A percentile compares a stretch with the other conserved stretches of the same genome.
Evolutionary conservation across 2,113 vertebrate species (phyloP).

Genomic region (Eurypyga helias): DNA sequence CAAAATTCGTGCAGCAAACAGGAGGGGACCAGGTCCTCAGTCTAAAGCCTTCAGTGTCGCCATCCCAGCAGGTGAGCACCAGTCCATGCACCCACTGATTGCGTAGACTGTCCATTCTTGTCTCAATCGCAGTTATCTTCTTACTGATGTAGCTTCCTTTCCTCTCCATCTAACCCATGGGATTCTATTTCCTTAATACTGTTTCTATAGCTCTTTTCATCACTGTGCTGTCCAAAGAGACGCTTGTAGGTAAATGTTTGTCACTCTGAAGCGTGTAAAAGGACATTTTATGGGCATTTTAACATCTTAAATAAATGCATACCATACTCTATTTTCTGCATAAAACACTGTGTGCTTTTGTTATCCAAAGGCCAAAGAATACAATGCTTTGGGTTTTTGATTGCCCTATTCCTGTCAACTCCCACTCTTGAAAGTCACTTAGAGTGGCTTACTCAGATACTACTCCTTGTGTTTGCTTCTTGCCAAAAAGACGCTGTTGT

Average conservation of each 20-base stretch:
- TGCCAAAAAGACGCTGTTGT: not conserved
- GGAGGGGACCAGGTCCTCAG: constrained; percentile 92
- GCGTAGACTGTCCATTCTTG: not conserved
- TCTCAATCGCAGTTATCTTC: not conserved
- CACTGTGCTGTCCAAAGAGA: not conserved
- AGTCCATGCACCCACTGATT: not conserved
- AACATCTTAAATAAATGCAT: not conserved
- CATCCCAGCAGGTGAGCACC: constrained; percentile 88
- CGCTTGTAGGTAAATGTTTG: not conserved
- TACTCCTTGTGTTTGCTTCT: not conserved
- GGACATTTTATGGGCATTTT: not conserved
- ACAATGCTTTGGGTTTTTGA: not conserved
- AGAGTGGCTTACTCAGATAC: not conserved
- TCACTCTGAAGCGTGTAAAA: not conserved
- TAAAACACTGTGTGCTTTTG: not conserved
- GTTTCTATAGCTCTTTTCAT: not conserved
- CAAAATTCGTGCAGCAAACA: constrained; percentile 94
- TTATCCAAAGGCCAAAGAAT: not conserved
- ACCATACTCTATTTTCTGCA: not conserved
- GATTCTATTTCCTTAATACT: not conserved
- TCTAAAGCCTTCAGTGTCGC: constrained; percentile 91
- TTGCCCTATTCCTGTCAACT: not conserved
- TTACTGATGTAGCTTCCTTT: not conserved
- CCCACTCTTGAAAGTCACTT: not conserved
- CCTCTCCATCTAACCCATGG: not conserved